Evolutionary conservation across 2,113 vertebrate species (phyloP).

Genomic region (Rattus norvegicus): DNA sequence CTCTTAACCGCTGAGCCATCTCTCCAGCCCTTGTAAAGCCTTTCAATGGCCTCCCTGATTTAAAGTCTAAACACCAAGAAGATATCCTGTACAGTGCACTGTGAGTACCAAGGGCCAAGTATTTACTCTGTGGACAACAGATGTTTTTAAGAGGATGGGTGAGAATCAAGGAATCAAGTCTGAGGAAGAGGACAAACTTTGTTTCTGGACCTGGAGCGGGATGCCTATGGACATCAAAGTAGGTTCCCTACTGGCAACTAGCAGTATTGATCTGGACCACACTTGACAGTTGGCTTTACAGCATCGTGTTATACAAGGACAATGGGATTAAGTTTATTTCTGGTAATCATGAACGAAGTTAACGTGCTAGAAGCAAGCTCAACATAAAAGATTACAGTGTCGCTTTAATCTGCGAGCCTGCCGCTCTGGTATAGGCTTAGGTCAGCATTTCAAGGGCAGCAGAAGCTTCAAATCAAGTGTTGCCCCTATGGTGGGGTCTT

Average conservation of each 20-base stretch:
- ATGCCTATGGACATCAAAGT: not conserved
- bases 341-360: slow-evolving; percentile 79
- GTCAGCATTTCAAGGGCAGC: slow-evolving; percentile 59
- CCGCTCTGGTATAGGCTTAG: slow-evolving; percentile 39
- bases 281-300: slow-evolving; percentile 1
- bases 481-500: not conserved
- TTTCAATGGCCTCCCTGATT: not conserved
- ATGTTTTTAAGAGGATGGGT: not conserved
- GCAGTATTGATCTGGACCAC: not conserved
- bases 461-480: not conserved
- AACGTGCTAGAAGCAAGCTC: slow-evolving; percentile 70
- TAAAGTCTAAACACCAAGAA: not conserved
- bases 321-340: slow-evolving; percentile 68
- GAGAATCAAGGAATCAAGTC: not conserved
- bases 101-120: not conserved
- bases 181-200: not conserved
- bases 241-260: not conserved
- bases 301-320: slow-evolving; percentile 41
- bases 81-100: not conserved
- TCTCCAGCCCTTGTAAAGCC: not conserved
- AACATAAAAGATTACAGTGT: slow-evolving; percentile 73
- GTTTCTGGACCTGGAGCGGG: not conserved
- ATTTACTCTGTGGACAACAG: not conserved
- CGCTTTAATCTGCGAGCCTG: slow-evolving; percentile 61
- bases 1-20: too few species aligned